Base-by-base conservation (phyloP, 2,113 vertebrate genomes). In the Archilochus colubris region DNA sequence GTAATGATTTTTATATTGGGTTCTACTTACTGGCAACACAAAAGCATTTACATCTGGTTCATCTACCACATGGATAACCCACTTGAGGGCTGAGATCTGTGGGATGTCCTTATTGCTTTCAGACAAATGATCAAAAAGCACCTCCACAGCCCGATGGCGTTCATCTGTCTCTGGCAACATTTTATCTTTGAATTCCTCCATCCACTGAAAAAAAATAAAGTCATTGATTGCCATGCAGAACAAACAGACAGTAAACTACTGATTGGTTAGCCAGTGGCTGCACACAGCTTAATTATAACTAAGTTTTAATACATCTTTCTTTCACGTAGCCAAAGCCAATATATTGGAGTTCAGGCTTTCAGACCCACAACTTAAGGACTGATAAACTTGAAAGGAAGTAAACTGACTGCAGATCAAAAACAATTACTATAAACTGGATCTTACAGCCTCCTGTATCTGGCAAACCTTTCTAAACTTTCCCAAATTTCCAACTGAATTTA, bases 91-190 rank as follows among this genome's bases (percentile, higher is more conserved):
- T 5, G 98, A 97, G 82, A 99, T 73, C 81, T 98, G 98, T 11
- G 98, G 97, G 72, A 99, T 54, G 94, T 99, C 99, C 83, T 98
- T 97, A 97, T 99, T 99, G 91, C 98, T 98, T 78, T 98, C 97
- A 61, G 95, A 97, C 68, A 99, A 96, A 91, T 98, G 98, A 78
- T 96, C 76, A 61, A 99, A 96, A 94, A 98, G 95, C 69, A 82
- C 94, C 90, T 99, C 97, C 92, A 99, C 98, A 72, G 97, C 95
- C 94, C 98, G 97, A 91, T 99, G 98, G 43, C 97, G 97, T 5
- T 97, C 93, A 77, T 99, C 98, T 76, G 94, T 96, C 93, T 97
- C 97, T 18, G 98, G 96, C 51, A 99, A 77, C 95, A 99, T 93
- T 21, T 96, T 87, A 66, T 95, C 94, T 93, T 97, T 97, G 96